phyloP scores from a whole-genome alignment of 2,888 invertebrate genomes.

The Congeria kusceri region DNA sequence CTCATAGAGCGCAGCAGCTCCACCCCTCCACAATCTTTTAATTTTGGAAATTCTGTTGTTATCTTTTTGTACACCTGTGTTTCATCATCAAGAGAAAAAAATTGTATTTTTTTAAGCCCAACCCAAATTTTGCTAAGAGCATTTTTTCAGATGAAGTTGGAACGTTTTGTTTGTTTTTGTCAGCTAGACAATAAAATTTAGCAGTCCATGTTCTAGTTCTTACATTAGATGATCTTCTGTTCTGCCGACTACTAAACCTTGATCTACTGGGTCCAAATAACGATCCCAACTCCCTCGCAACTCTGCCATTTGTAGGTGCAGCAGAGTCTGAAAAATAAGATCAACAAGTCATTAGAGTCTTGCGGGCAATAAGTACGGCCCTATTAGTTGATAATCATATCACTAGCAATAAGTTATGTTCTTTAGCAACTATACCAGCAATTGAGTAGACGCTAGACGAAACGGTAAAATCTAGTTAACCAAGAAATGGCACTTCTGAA shows the following conservation, averaged over 20 bases:
- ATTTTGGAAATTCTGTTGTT: constrained; percentile 11
- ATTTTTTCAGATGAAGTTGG: constrained; percentile 16
- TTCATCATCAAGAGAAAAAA: constrained; percentile 10
- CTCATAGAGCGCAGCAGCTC: constrained; percentile 13
- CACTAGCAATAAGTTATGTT: too few relatives aligned
- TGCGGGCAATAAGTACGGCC: too few relatives aligned
- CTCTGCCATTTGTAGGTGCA: constrained; percentile 1
- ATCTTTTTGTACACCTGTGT: constrained; percentile 9
- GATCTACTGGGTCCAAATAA: constrained; percentile 33
- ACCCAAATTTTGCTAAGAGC: neutral
- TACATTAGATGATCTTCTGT: constrained; percentile 1
- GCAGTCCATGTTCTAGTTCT: constrained; percentile 15
- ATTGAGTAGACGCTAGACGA: too few relatives aligned
- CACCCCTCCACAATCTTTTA: constrained; percentile 19
- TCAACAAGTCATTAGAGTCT: too few relatives aligned
- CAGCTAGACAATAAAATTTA: constrained; percentile 16
- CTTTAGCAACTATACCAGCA: too few relatives aligned
- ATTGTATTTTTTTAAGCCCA: constrained; percentile 18
- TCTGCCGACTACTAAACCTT: constrained; percentile 10
- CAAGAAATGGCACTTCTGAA: too few relatives aligned
- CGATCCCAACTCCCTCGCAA: constrained; percentile 21
- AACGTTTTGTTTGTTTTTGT: constrained; percentile 2
- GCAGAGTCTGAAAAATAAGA: constrained; percentile 10
- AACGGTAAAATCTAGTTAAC: too few relatives aligned
- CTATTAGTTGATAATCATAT: too few relatives aligned